Base-by-base conservation (phyloP, 2,113 vertebrate genomes). In the Egretta garzetta region DNA sequence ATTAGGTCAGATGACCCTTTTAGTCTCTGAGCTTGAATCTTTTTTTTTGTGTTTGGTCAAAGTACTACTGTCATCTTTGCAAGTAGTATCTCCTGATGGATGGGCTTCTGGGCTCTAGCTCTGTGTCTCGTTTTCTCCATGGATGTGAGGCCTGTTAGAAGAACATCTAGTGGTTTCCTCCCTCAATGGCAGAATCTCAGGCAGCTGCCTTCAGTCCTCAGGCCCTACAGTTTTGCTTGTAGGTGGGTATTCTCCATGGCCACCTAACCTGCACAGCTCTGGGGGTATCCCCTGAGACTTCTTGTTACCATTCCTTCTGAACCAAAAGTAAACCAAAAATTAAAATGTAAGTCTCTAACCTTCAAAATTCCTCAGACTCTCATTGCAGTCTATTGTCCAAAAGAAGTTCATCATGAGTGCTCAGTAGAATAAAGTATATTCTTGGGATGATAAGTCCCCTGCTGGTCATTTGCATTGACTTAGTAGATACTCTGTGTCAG, bases 321-420 rank as follows among this genome's bases (percentile, higher is more conserved):
- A 86, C 11, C 59, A 56, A 93, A 87, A 62, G 21, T 33, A 73
- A 75, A 26, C 8, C 18, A 24, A 88, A 79, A 64, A 11, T 8
- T 72, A 41, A 75, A 90, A 63, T 26, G 6, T 15, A 52, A 64
- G 28, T 14, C 10, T 74, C 22, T 70, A 56, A 53, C 8, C 37
- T 59, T 75, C 41, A 45, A 32, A 71, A 63, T 67, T 49, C 28
- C 20, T 87, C 37, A 55, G 60, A 37, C 18, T 81, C 26, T 5
- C 6, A 5, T 41, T 81, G 35, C 60, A 58, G 41, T 37, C 39
- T 64, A 3, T 50, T 90, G 17, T 59, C 14, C 18, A 56, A 18
- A 75, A 72, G 22, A 4, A 45, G 63, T 62, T 70, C 1, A 16
- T 18, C 6, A 0, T 56, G 41, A 71, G 3, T 55, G 23, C 9